Base-by-base conservation (phyloP, 2,888 invertebrate species). In the Troides oblongomaculatus region DNA sequence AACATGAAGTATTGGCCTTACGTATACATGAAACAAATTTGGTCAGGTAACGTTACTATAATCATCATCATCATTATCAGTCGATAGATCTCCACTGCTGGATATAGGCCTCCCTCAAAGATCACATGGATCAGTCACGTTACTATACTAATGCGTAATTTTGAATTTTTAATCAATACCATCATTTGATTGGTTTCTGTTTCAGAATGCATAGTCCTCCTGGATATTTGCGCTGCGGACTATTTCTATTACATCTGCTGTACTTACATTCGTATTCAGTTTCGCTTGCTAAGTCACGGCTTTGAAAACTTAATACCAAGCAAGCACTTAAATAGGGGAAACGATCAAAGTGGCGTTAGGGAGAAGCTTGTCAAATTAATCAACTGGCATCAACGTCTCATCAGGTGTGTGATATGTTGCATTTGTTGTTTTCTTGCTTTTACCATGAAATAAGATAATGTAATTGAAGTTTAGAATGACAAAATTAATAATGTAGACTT, bases 161-260 rank as follows among this genome's bases (percentile, higher is more conserved):
- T 39, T 10, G 10, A 39, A 10, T 10, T 39, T 39, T 1, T 39
- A 1, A 39, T 39, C 39, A 39, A 39, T 8, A 39, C 39, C 10
- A 4, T 10, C 39, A 39, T 10, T 39, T 39, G 39, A 39, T 21
- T 21, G 21, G 21, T 21, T 39, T 39, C 39, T 39, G 39, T 79
- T 83, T 56, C 74, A 85, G 85, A 83, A 75, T 79, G 76, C 71
- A 72, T 84, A 64, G 82, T 81, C 0, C 70, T 83, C 1, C 61
- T 82, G 36, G 74, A 78, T 8, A 76, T 85, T 57, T 79, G 79
- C 1, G 82, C 78, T 8, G 77, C 78, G 0, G 85, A 85, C 46
- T 83, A 78, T 21, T 75, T 85, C 6, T 82, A 81, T 64, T 84
- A 81, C 62, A 82, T 79, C 1, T 84, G 77, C 70, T 84, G 84